Evolutionary conservation across 2,888 invertebrate genomes (phyloP), one percentile per base, ranked within the genome.

Genomic region (Ditylenchus weischeri): DNA sequence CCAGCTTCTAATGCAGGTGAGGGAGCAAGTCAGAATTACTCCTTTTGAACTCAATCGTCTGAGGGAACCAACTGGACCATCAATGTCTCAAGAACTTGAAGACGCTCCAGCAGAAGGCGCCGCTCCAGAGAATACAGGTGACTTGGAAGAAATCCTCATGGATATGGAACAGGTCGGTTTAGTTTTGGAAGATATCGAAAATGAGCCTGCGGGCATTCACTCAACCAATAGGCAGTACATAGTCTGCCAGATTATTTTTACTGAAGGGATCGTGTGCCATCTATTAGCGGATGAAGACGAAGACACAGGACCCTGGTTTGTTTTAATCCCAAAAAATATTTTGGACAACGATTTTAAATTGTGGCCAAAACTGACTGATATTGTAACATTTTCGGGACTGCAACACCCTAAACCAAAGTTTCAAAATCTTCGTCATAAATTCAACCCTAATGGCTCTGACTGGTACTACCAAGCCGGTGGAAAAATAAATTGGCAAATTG

Each of bases 401-500:
- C 19, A 23, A n/a, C 6, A 51, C 51, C 51, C 19, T 10, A n/a
- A 15, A 13, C 7, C 6, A 6, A 7, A 15, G 7, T 51, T 51
- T 51, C 13, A 51, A 6, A 23, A 51, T 21, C 23, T 51, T 8
- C 7, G 8, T 7, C 7, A 6, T 15, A 6, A 51, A 23, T 38
- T 38, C 11, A 38, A 38, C 11, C 6, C 6, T 38, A 38, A 38
- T 38, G 38, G 38, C 7, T 6, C 11, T 11, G 23, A 51, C 13
- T 51, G 51, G 51, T 51, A 21, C 13, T 23, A 51, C 23, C 8
- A 6, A 8, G 7, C 7, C 6, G 51, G 19, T 7, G 19, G 51
- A 6, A 51, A 51, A 51, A 51, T 51, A 51, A 51, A 51, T 23
- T 51, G 51, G 51, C 51, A 51, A 51, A 21, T n/a, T 51, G 19